Percentiles rank a stretch among this genome's conserved stretches.
phyloP scores from a whole-genome alignment of 2,888 invertebrate genomes.

The Mythimna lalbum region DNA sequence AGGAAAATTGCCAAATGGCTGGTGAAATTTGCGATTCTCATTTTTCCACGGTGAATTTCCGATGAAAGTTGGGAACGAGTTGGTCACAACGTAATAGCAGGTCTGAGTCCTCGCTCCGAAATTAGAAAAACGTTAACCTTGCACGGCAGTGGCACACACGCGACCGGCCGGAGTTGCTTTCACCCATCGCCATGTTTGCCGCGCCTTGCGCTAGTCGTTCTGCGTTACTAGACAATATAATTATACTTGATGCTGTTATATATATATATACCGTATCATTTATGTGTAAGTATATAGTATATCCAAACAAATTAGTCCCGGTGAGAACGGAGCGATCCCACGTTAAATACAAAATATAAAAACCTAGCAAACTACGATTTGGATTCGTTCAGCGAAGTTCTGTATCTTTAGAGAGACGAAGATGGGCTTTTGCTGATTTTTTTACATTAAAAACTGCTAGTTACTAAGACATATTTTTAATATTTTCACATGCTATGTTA shows the following conservation, averaged over 20 bases:
- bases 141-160: conserved; percentile 82
- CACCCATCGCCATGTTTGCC: conserved; percentile 82
- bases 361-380: background rate
- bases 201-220: conserved; percentile 69
- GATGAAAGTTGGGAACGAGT: conserved; percentile 82
- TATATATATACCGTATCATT: conserved; percentile 1
- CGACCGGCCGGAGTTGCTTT: conserved; percentile 82
- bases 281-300: background rate
- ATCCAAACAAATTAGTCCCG: no score
- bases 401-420: no score
- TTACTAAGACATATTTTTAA: no score
- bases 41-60: conserved; percentile 84
- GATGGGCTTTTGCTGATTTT: no score
- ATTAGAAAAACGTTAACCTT: conserved; percentile 88
- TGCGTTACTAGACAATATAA: conserved; percentile 80
- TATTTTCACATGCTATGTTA: background rate
- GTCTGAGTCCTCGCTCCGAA: conserved; percentile 83
- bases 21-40: conserved; percentile 74
- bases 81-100: conserved; percentile 78
- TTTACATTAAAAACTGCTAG: no score
- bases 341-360: background rate
- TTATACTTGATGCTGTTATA: conserved; percentile 62
- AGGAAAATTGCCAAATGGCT: conserved; percentile 69
- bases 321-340: background rate
- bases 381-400: background rate